Evolutionary conservation across 2,113 vertebrate genomes (phyloP).

Genomic region (Callocephalon fimbriatum): DNA sequence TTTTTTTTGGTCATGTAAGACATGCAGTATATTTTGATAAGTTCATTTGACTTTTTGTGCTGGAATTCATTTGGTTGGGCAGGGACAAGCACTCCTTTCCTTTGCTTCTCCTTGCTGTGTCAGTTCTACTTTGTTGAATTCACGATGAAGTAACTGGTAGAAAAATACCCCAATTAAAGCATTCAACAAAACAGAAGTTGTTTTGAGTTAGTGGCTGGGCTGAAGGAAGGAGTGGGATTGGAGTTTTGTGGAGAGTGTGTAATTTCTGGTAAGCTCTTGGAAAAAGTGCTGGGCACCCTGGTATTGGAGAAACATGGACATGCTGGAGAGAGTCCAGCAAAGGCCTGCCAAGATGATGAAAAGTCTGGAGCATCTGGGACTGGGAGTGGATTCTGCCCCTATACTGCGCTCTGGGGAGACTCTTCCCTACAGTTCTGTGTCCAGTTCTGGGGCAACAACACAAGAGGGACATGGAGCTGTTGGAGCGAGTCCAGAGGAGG

Average conservation of each 20-base stretch:
- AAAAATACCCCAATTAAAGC: background rate
- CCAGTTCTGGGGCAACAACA: background rate
- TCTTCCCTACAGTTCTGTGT: background rate
- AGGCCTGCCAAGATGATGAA: background rate
- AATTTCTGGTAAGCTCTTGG: background rate
- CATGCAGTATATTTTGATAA: background rate
- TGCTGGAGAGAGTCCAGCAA: background rate
- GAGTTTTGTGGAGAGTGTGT: background rate
- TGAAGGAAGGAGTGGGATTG: background rate
- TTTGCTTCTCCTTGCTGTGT: constrained; percentile 50
- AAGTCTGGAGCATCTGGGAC: background rate
- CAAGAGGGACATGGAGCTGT: background rate
- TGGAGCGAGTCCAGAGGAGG: background rate
- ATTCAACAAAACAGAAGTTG: background rate
- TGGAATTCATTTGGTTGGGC: background rate
- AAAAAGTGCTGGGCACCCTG: background rate
- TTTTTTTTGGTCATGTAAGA: background rate
- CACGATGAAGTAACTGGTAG: background rate
- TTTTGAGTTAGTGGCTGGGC: background rate
- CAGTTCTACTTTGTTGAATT: background rate
- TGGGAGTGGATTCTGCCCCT: background rate
- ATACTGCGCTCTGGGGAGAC: background rate
- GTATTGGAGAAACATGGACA: background rate
- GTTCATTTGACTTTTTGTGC: background rate
- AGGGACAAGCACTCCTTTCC: background rate